phyloP scores from a whole-genome alignment of 2,888 invertebrate species.

The Parapristionchus giblindavisi region DNA sequence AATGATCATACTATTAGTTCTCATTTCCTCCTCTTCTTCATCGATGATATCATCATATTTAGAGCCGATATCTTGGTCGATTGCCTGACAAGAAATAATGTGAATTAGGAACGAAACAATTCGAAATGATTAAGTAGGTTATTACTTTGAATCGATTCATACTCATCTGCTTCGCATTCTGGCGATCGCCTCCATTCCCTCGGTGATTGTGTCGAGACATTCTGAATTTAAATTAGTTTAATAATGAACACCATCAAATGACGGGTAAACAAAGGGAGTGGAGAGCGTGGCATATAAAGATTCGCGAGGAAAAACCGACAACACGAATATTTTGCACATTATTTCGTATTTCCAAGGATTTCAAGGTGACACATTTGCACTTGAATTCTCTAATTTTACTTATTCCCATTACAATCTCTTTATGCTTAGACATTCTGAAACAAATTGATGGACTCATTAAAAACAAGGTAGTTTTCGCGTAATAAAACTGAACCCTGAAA shows the following conservation, averaged over 20 bases:
- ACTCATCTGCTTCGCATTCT: conserved; percentile 51
- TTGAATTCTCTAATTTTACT: too few relatives aligned
- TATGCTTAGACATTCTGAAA: too few relatives aligned
- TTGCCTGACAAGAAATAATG: conserved; percentile 28
- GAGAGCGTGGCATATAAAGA: too few relatives aligned
- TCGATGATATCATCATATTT: conserved; percentile 57
- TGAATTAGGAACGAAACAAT: too few relatives aligned
- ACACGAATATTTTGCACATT: neutral
- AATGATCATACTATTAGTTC: too few relatives aligned
- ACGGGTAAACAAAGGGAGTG: too few relatives aligned
- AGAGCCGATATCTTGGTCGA: conserved; percentile 60
- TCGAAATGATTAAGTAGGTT: too few relatives aligned
- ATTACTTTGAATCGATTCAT: conserved; percentile 45
- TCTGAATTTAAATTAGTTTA: neutral
- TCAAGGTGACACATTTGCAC: too few relatives aligned
- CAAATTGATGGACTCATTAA: too few relatives aligned
- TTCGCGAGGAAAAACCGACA: neutral
- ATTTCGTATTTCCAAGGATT: neutral
- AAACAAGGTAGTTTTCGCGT: too few relatives aligned
- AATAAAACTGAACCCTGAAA: too few relatives aligned
- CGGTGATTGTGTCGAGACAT: conserved; percentile 20
- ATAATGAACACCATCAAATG: neutral
- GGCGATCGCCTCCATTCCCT: conserved; percentile 40
- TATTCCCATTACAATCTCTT: too few relatives aligned
- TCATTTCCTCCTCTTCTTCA: conserved; percentile 50